Evolutionary conservation across 2,797 vertebrate species (phyloP).

Genomic region (Premnoplex brunnescens): DNA sequence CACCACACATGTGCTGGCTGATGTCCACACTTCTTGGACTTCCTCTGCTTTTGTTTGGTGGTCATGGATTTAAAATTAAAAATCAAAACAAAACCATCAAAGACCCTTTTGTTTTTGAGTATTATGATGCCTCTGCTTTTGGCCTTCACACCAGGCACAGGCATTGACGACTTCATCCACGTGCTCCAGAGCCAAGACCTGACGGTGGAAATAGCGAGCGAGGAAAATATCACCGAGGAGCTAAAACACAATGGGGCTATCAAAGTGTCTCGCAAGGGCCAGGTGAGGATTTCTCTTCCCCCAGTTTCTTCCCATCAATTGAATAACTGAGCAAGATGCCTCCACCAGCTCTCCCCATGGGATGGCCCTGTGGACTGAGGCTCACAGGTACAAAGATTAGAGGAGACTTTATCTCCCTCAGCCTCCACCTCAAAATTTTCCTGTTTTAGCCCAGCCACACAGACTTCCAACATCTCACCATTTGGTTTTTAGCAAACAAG

Average conservation of each 20-base stretch:
- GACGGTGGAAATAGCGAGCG: conserved; percentile 80
- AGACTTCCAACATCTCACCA: background rate
- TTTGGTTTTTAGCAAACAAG: background rate
- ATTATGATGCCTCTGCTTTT: background rate
- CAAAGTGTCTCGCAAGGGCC: conserved; percentile 76
- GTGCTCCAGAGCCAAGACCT: conserved; percentile 83
- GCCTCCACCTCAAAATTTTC: background rate
- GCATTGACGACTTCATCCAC: conserved; percentile 83
- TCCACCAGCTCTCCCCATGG: background rate
- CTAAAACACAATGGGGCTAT: conserved; percentile 87
- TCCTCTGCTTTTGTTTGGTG: background rate
- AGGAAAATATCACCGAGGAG: conserved; percentile 77
- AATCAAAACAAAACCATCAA: background rate
- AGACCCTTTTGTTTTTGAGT: background rate
- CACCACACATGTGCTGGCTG: background rate
- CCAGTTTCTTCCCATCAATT: background rate
- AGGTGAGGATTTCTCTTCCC: conserved; percentile 73
- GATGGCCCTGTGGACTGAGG: background rate
- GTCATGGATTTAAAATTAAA: background rate
- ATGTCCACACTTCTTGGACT: background rate
- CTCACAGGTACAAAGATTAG: background rate
- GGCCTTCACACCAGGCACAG: conserved; percentile 71
- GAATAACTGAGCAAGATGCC: background rate
- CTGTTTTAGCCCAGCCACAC: background rate
- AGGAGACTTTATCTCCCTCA: background rate